Conservation (phyloP, 1,140 invertebrate species). For the Aplysia californica region DNA sequence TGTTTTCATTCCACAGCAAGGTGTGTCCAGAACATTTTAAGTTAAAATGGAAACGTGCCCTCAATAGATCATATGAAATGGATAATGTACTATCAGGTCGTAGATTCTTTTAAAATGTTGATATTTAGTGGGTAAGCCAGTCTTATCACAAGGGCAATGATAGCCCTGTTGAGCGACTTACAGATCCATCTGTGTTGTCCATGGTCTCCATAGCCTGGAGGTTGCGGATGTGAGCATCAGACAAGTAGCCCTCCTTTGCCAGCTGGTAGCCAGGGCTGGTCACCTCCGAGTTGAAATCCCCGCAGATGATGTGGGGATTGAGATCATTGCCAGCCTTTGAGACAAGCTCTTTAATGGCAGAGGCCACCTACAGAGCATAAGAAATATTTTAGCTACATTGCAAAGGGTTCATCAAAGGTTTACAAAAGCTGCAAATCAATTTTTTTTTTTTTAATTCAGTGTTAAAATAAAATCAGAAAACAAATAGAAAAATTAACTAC, state of each 20-base stretch:
- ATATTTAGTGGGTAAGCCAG: no score
- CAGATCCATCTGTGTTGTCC: slow-evolving; percentile 46
- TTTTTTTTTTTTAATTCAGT: no score
- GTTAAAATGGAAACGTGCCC: no score
- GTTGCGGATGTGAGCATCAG: slow-evolving; percentile 42
- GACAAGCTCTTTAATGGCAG: slow-evolving; percentile 56
- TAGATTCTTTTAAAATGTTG: neutral
- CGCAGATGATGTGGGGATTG: slow-evolving; percentile 57
- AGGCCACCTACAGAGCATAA: slow-evolving; percentile 43
- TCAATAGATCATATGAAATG: neutral
- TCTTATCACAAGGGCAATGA: no score
- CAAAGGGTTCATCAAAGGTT: neutral
- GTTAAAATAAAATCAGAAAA: no score
- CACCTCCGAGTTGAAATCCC: slow-evolving; percentile 59
- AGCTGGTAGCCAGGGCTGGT: slow-evolving; percentile 54
- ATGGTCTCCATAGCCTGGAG: slow-evolving; percentile 48
- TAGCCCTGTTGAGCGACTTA: no score
- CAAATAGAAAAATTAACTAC: no score
- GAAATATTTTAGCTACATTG: neutral
- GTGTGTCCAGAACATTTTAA: no score
- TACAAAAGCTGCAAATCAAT: no score
- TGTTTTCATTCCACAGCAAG: no score
- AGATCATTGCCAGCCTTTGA: slow-evolving; percentile 47
- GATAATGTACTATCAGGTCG: neutral
- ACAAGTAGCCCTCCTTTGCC: slow-evolving; percentile 53